phyloP scores from a whole-genome alignment of 2,113 vertebrate species.

The Thomomys bottae region DNA sequence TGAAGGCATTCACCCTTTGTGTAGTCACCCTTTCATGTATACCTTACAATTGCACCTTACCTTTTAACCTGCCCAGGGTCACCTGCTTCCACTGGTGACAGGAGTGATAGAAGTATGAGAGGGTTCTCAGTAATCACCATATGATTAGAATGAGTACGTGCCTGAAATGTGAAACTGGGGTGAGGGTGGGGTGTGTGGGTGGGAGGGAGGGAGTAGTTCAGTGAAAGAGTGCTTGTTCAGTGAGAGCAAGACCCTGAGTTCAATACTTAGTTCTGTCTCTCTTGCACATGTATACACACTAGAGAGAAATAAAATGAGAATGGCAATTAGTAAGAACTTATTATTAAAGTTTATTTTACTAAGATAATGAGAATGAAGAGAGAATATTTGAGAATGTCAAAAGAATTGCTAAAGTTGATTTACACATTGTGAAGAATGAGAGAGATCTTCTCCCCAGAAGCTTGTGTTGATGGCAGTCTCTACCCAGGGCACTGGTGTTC shows the following conservation, averaged over 20 bases:
- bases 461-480: background rate
- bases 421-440: background rate
- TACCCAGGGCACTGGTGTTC: background rate
- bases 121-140: background rate
- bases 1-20: background rate
- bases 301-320: background rate
- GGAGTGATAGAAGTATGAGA: background rate
- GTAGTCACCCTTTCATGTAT: background rate
- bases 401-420: slow-evolving; percentile 9
- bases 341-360: background rate
- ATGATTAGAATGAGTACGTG: background rate
- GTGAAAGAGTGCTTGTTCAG: too few species aligned
- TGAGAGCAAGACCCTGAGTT: too few species aligned
- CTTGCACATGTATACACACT: too few species aligned
- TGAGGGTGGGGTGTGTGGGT: too few species aligned
- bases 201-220: too few species aligned
- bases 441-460: background rate
- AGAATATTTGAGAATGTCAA: background rate
- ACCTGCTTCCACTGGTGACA: background rate
- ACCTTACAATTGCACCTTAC: background rate
- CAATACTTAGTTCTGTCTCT: too few species aligned
- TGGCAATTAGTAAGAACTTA: background rate
- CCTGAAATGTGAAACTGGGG: background rate
- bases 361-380: background rate
- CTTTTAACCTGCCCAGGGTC: background rate